Base-by-base conservation (phyloP, 1,140 invertebrate species). In the Zophobas morio region DNA sequence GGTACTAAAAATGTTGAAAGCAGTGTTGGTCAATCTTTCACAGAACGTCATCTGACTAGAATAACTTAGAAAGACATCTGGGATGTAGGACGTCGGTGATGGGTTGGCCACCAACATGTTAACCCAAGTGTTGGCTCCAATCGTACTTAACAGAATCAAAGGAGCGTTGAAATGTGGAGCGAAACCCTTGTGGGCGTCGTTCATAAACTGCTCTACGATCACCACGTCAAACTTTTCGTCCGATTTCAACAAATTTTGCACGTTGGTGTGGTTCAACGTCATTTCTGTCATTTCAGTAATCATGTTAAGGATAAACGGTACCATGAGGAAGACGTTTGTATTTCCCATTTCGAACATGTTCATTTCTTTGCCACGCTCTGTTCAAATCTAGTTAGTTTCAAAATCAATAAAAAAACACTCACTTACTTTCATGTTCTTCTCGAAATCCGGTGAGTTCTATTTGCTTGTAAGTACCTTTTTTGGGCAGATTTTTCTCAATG, bases 171-270 rank as follows among this genome's bases (percentile, higher is more conserved):
- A 86, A 47, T 84, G 76, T 33, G 86, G 75, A 1, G 85, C 84
- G 33, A 89, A 60, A 6, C 86, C 85, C 6, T 85, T 73, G 6
- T 87, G 70, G 1, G 87, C 86, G 49, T 89, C 88, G 20, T 87
- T 87, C 36, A 85, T 83, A 47, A 89, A 88, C 33, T 85, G 80
- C 46, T 88, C 88, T 1, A 87, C 70, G 20, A 89, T 82, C 0
- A 89, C 85, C 0, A 88, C 54, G 81, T 89, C 88, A 75, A 84
- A 89, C 39, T 87, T 85, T 73, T 88, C 85, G 5, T 80, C 73
- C 0, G 81, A 80, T 8, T 82, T 71, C 3, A 84, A 6, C 1
- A 84, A 47, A 49, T 75, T 2, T 39, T 76, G 36, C 4, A 83
- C 74, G 6, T 72, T 76, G 3, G 77, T 56, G 51, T 82, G 51